Base-by-base conservation (phyloP, 2,113 vertebrate species). In the Rhizomys pruinosus region DNA sequence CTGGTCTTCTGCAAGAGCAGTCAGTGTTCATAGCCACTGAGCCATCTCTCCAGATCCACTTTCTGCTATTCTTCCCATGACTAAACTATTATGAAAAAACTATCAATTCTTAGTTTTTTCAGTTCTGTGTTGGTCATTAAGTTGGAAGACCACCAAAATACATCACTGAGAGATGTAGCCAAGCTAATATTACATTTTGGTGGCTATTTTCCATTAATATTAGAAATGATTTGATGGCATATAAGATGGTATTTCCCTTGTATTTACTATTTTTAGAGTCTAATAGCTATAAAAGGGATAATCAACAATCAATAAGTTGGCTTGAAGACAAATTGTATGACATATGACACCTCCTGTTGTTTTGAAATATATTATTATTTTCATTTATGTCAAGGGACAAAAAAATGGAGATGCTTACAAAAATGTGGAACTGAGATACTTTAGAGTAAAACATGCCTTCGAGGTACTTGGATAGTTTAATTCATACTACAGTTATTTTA, bases 281-380 rank as follows among this genome's bases (percentile, higher is more conserved):
- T n/a, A 84, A 16, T 71, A 74, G 2, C 0, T 42, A 84, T 80
- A 72, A 25, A 85, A 63, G 0, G 63, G 55, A 73, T 84, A 90
- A 73, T 81, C 39, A 91, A 15, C 16, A 82, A 29, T 63, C 66
- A 52, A 34, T 44, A 92, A 74, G 63, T 80, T 72, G 44, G 5
- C 37, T n/a, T 23, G 3, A 77, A n/a, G 32, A 78, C 88, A 19
- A 63, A 19, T 89, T 85, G 7, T 81, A 39, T 69, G 63, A 16
- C 44, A 42, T 29, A 59, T 52, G 63, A 5, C 2, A 1, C 69
- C 81, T 19, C n/a, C n/a, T 61, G 29, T 20, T 44, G 8, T n/a
- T 80, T 90, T 89, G 13, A 96, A 93, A 87, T 57, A 13, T 55
- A 44, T 32, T 37, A 81, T 72, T 94, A 23, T n/a, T 66, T 73